phyloP scores from a whole-genome alignment of 1,140 invertebrate species.

The Drosophila prosaltans region DNA sequence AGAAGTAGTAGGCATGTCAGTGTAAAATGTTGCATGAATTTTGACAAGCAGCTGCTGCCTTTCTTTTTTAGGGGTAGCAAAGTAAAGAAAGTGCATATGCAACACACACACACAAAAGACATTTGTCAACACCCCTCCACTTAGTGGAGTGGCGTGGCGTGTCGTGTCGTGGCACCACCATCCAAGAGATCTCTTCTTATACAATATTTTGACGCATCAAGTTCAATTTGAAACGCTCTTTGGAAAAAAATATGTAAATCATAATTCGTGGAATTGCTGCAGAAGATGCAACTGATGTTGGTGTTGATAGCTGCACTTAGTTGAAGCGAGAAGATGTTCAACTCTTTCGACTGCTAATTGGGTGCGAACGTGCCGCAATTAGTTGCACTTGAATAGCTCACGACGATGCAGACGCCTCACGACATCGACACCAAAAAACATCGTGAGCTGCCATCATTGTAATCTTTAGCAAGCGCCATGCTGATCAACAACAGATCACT shows the following conservation, averaged over 20 bases:
- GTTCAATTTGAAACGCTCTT: slow-evolving; percentile 56
- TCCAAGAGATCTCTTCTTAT: slow-evolving; percentile 9
- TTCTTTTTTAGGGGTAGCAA: slow-evolving; percentile 29
- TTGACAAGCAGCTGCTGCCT: slow-evolving; percentile 67
- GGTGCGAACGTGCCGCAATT: slow-evolving; percentile 79
- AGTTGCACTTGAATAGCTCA: slow-evolving; percentile 73
- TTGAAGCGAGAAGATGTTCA: slow-evolving; percentile 28
- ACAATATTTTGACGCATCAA: slow-evolving; percentile 76
- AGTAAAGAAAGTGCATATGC: slow-evolving; percentile 19
- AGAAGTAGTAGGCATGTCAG: slow-evolving; percentile 17
- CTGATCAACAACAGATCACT: slow-evolving; percentile 50
- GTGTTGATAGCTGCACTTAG: slow-evolving; percentile 80
- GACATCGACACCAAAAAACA: slow-evolving; percentile 44
- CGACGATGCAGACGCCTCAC: slow-evolving; percentile 43
- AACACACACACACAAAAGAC: slow-evolving; percentile 61
- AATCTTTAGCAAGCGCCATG: slow-evolving; percentile 68
- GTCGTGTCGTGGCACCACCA: slow-evolving; percentile 2
- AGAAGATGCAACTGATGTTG: slow-evolving; percentile 17
- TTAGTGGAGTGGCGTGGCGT: slow-evolving; percentile 30
- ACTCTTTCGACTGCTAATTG: slow-evolving; percentile 74
- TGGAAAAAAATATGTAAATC: slow-evolving; percentile 51
- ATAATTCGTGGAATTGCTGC: slow-evolving; percentile 45
- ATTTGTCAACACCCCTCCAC: slow-evolving; percentile 78
- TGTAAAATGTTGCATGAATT: slow-evolving; percentile 78
- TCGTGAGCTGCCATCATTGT: slow-evolving; percentile 63